Evolutionary conservation across 1,140 invertebrate species (phyloP), one percentile per base, ranked within the genome.

Genomic region (Leptinotarsa texana): DNA sequence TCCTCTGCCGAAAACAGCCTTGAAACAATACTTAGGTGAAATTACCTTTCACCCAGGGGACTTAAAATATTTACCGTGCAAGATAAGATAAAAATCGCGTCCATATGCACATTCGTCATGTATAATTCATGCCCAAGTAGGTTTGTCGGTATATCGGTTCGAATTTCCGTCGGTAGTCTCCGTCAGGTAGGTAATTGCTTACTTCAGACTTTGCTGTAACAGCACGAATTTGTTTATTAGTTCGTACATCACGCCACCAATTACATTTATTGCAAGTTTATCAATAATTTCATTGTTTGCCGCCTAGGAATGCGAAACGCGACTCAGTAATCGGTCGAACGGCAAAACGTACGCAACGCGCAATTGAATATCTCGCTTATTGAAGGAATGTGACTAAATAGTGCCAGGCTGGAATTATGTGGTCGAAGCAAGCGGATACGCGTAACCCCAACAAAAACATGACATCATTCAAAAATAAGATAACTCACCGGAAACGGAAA

Each of bases 381-480:
- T 62, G 63, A n/a, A 73, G 71, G 61, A 65, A 73, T 73, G 71
- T 73, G 63, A 73, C 71, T 73, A 73, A 73, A 63, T 62, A 63
- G 61, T 24, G 63, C n/a, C 47, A 42, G n/a, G 73, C 33, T 74
- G 63, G 27, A 72, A 74, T 49, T 74, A 83, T 83, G 82, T 83
- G 81, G 81, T 83, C 82, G 63, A 82, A 82, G 70, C 81, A 83
- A 75, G 78, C 81, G 80, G 81, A 81, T 76, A 73, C 74, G 69
- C 74, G 78, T 47, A 82, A 77, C 63, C 72, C 69, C 42, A 75
- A 77, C 74, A 80, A 79, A 74, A 81, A 78, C 74, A 80, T 80
- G 77, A 81, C 81, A 73, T 80, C 82, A 78, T 79, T 80, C 66
- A 81, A 80, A 75, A 81, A 77, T 74, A 82, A 81, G 79, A 81